Evolutionary conservation across 2,888 invertebrate species (phyloP).

Genomic region (Rotaria sp.): DNA sequence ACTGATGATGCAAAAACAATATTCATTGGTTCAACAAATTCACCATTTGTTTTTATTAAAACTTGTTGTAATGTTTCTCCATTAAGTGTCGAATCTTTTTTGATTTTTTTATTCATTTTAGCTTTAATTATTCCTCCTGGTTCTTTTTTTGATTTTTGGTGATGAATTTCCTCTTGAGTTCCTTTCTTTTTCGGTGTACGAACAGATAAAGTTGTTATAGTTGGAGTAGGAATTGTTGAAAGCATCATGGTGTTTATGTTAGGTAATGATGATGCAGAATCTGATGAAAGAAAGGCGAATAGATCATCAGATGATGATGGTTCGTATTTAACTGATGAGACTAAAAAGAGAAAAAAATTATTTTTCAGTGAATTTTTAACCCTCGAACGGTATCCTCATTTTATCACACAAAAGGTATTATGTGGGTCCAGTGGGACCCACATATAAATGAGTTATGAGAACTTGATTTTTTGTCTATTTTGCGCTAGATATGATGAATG

Average conservation of each 20-base stretch:
- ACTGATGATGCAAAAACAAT: conserved; percentile 9
- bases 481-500: too few relatives aligned
- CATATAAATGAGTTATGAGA: too few relatives aligned
- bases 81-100: background rate
- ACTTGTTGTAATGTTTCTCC: conserved; percentile 1
- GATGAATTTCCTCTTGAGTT: background rate
- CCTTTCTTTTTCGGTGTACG: background rate
- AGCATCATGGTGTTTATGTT: conserved; percentile 17
- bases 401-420: too few relatives aligned
- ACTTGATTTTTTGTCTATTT: too few relatives aligned
- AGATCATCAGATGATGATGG: background rate
- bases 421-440: too few relatives aligned
- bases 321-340: background rate
- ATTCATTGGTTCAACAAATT: background rate
- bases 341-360: background rate
- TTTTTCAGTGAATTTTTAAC: too few relatives aligned
- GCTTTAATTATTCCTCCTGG: background rate
- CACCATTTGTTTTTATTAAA: background rate
- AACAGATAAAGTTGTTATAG: background rate
- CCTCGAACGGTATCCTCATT: too few relatives aligned
- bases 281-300: background rate
- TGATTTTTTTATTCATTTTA: background rate
- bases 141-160: conserved; percentile 6
- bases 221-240: background rate
- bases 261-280: background rate